phyloP scores from a whole-genome alignment of 1,140 invertebrate species.

The Scaptomyza hsui region DNA sequence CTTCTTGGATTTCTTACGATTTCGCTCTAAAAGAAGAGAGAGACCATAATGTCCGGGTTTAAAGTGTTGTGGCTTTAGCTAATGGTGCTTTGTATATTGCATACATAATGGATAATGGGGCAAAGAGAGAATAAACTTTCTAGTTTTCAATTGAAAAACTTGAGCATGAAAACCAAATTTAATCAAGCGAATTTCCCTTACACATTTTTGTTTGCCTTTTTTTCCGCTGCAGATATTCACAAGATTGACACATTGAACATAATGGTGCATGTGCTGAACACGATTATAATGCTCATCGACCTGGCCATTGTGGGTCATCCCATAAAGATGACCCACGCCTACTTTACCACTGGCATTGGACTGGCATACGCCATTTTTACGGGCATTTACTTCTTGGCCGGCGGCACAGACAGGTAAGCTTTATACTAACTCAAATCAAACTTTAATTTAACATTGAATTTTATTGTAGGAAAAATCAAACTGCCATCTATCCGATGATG shows the following conservation, averaged over 20 bases:
- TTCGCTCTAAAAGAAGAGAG: too few species aligned
- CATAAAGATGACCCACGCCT: slow-evolving; percentile 86
- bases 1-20: too few species aligned
- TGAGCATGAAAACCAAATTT: background rate
- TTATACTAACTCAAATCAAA: background rate
- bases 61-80: too few species aligned
- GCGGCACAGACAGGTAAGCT: slow-evolving; percentile 86
- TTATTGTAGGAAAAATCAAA: slow-evolving; percentile 83
- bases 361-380: slow-evolving; percentile 87
- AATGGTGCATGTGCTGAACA: slow-evolving; percentile 88
- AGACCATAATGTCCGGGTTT: too few species aligned
- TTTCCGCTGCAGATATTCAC: slow-evolving; percentile 58
- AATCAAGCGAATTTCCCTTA: background rate
- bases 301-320: slow-evolving; percentile 87
- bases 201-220: background rate
- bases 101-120: too few species aligned
- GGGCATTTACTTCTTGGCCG: slow-evolving; percentile 87
- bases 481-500: slow-evolving; percentile 87
- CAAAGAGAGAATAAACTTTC: too few species aligned
- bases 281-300: slow-evolving; percentile 88
- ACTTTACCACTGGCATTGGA: slow-evolving; percentile 86
- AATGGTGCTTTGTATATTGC: too few species aligned
- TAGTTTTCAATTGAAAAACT: background rate
- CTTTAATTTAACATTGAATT: background rate
- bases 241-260: slow-evolving; percentile 86